Base-by-base conservation (phyloP, 2,113 vertebrate species). In the Megalops atlanticus region DNA sequence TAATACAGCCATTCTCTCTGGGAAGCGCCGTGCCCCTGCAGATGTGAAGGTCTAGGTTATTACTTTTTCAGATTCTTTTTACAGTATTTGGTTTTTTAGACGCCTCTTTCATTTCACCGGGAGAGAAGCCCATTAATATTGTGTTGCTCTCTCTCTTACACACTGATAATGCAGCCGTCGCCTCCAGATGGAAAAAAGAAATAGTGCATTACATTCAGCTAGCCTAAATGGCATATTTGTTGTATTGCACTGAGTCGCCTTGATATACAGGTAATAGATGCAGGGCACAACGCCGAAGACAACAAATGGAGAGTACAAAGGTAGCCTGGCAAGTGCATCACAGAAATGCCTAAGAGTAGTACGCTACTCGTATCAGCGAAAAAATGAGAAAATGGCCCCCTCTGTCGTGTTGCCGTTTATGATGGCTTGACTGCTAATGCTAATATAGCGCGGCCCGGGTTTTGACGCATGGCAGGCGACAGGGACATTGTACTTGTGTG, bases 31-130 rank as follows among this genome's bases (percentile, higher is more conserved):
- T 43, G 39, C 14, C 77, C 64, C 77, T 70, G 36, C n/a, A 71
- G 68, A 79, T 36, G 43, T n/a, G 68, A 45, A 43, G 68, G 68
- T 39, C 15, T 18, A 7, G 64, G 41, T 70, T 16, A 70, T 54
- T 68, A 21, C 78, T 38, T 64, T 47, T 79, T 79, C 78, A 71
- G 33, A 47, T 31, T 79, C 78, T 36, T 72, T n/a, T 41, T 41
- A 31, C 68, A 36, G 68, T 72, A 43, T 38, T 72, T 70, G 27
- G 72, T 49, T 71, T 64, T 64, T 64, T 72, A 33, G 77, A 15
- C 8, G 31, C n/a, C 68, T 14, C 77, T 79, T 79, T 68, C 64
- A 68, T 77, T 76, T 76, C 43, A 18, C 45, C 16, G 16, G 49
- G 47, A 40, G 71, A 41, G 71, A 18, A 76, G 75, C 18, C 43